These are phyloP conservation scores for Dolichopus griseipennis DNA, from an alignment of 2,888 invertebrate genomes.

Conservation along the genomic window DNA sequence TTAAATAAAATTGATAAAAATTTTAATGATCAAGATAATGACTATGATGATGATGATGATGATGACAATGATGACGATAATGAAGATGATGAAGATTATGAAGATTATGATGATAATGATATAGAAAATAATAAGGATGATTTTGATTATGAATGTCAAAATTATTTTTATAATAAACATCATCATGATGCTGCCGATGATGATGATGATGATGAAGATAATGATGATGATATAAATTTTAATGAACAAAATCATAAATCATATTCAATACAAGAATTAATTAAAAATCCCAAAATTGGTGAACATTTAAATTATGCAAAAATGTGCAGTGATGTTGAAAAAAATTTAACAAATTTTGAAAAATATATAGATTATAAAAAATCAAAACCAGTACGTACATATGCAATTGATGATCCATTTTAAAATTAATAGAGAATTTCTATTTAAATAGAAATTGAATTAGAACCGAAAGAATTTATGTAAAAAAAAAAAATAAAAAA, in stretches of 20 bases:
- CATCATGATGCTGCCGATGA: conserved; percentile 24
- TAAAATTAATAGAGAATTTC: conserved; percentile 22
- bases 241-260: conserved; percentile 30
- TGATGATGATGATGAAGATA: conserved; percentile 20
- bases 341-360: conserved; percentile 38
- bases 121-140: conserved; percentile 24
- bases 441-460: neutral
- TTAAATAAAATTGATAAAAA: neutral
- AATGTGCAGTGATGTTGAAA: conserved; percentile 40
- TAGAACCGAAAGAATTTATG: neutral
- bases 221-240: conserved; percentile 19
- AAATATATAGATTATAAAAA: conserved; percentile 31
- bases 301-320: conserved; percentile 37
- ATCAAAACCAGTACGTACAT: conserved; percentile 38
- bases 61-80: conserved; percentile 27
- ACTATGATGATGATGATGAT: conserved; percentile 16
- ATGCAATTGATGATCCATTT: conserved; percentile 50
- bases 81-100: conserved; percentile 27
- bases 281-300: conserved; percentile 37
- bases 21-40: conserved; percentile 21
- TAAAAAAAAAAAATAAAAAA: conserved; percentile 9
- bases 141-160: too few relatives aligned
- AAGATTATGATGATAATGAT: conserved; percentile 20
- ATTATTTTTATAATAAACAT: too few relatives aligned
- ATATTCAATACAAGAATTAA: conserved; percentile 42